A percentile compares a stretch with the other conserved stretches of the same genome.
Evolutionary conservation across 92 coral and sea anemone genomes (phyloP).

Genomic region (Epizoanthus stellaris): DNA sequence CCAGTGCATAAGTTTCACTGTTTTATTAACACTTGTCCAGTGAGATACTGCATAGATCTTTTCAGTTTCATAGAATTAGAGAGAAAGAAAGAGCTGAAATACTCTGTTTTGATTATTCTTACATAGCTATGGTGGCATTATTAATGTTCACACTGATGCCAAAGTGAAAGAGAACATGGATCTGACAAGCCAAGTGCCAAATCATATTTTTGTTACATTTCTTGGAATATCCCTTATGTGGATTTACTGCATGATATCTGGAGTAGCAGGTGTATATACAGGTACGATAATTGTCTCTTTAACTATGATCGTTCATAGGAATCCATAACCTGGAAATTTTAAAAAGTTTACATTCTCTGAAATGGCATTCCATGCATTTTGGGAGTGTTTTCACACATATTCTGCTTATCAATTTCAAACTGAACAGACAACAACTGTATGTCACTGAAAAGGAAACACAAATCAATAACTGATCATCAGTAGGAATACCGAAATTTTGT

Average conservation of each 20-base stretch:
- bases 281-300: conserved; percentile 45
- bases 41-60: too few species aligned
- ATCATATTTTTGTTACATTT: conserved; percentile 67
- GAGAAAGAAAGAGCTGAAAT: background rate
- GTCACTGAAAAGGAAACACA: too few species aligned
- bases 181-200: conserved; percentile 8
- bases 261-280: conserved; percentile 87
- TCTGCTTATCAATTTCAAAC: too few species aligned
- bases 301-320: background rate
- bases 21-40: too few species aligned
- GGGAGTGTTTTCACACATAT: too few species aligned
- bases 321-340: background rate
- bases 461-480: too few species aligned
- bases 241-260: conserved; percentile 84
- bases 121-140: conserved; percentile 81
- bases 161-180: conserved; percentile 33
- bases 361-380: too few species aligned
- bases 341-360: too few species aligned
- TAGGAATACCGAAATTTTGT: too few species aligned
- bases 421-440: too few species aligned
- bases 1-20: too few species aligned
- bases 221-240: conserved; percentile 73
- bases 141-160: conserved; percentile 44
- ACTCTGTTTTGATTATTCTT: background rate
- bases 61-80: too few species aligned